Conservation (phyloP, 92 coral and sea anemone species). For the Paragorgia papillata region DNA sequence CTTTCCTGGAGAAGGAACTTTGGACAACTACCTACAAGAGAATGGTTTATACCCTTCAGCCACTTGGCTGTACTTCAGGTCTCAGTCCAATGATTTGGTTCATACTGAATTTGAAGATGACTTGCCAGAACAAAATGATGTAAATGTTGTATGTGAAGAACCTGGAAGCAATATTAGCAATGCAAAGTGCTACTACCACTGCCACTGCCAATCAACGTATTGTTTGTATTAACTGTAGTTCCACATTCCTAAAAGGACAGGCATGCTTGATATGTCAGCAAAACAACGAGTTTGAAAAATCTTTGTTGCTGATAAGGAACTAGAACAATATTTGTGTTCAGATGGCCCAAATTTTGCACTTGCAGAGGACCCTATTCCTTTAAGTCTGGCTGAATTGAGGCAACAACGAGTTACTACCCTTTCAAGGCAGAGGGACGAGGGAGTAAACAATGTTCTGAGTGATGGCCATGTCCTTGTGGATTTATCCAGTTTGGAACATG, state of each 20-base stretch:
- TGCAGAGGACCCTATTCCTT: background rate
- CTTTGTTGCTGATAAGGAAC: constrained; percentile 25
- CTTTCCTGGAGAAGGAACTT: constrained; percentile 57
- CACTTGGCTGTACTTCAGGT: constrained; percentile 58
- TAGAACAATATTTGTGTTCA: background rate
- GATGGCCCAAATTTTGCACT: constrained; percentile 4
- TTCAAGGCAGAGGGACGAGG: constrained; percentile 10
- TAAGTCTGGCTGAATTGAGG: constrained; percentile 43
- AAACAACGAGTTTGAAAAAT: constrained; percentile 46
- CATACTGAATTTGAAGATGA: constrained; percentile 46
- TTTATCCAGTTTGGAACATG: constrained; percentile 3
- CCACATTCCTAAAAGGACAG: constrained; percentile 40
- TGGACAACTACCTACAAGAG: constrained; percentile 41
- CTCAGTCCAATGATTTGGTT: constrained; percentile 52
- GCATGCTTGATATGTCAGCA: constrained; percentile 47
- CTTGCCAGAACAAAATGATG: background rate
- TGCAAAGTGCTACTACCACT: constrained; percentile 7
- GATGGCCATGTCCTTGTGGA: background rate
- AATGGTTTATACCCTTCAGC: constrained; percentile 62
- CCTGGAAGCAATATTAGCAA: constrained; percentile 1
- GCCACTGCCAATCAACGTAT: background rate
- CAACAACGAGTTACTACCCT: constrained; percentile 48
- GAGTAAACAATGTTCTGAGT: background rate
- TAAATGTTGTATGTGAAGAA: background rate
- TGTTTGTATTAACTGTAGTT: constrained; percentile 49